Evolutionary conservation across 2,888 invertebrate species (phyloP), one percentile per base, ranked within the genome.

Genomic region (Tachina lurida): DNA sequence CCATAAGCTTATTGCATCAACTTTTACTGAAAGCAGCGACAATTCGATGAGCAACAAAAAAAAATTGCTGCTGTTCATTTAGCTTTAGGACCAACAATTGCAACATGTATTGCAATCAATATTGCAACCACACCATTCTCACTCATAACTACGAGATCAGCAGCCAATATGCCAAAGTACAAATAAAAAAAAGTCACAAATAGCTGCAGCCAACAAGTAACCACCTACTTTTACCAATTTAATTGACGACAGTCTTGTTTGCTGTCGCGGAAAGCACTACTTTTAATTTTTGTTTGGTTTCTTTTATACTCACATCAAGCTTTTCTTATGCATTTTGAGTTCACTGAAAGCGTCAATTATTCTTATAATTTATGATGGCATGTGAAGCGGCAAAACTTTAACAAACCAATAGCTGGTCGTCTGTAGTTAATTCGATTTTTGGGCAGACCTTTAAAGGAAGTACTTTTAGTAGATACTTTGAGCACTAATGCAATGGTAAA

Each of bases 341-440:
- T 88, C 84, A 84, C 70, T 83, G 86, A 77, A 88, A 87, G 87
- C 87, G 87, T 87, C 87, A 88, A 87, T 88, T 88, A 87, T 88
- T 87, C 81, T 68, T 79, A 87, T 87, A 87, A 88, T 88, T 88
- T 87, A 88, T 87, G 88, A 88, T 83, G 87, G 73, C 87, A 80
- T 74, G 71, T 73, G 63, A 73, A 77, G 60, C 65, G 76, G 78
- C 80, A 80, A 78, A 83, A 70, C 81, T 75, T 75, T 70, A 81
- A 68, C 75, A 75, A 81, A 39, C 52, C 74, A 58, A 70, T 62
- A 71, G 43, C 39, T 67, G 31, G 13, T 67, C 52, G 39, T 45
- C 60, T 60, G 43, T 13, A n/a, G 17, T 31, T 54, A 62, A 10
- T 22, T 31, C 31, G 47, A 49, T 17, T 41, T 45, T 3, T 2